Percentiles rank a stretch among this genome's conserved stretches.
phyloP scores from a whole-genome alignment of 2,888 invertebrate species.

The Acanthosoma haemorrhoidale region DNA sequence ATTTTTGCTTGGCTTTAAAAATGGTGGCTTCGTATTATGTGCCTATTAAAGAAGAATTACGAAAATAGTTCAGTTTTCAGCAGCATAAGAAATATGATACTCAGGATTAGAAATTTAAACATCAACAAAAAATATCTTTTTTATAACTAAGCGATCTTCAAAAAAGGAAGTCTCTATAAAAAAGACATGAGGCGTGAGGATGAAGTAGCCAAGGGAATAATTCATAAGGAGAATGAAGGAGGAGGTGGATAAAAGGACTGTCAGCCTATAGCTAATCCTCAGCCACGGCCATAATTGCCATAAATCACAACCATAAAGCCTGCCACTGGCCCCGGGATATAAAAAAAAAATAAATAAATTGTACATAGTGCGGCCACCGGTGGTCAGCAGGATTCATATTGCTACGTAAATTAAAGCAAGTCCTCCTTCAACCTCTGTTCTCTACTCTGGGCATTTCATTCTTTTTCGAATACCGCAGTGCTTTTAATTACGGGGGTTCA shows the following conservation, averaged over 20 bases:
- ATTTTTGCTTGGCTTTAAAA: too few species aligned
- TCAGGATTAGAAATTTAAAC: too few species aligned
- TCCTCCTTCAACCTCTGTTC: neutral
- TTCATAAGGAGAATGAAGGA: neutral
- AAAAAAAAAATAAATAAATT: conserved; percentile 3
- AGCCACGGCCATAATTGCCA: conserved; percentile 1
- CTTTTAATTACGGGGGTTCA: neutral
- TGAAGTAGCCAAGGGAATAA: neutral
- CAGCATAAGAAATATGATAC: too few species aligned
- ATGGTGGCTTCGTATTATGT: too few species aligned
- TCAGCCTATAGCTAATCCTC: neutral
- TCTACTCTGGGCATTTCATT: neutral
- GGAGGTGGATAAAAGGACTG: neutral
- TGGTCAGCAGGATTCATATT: neutral
- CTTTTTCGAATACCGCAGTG: neutral
- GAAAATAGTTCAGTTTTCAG: too few species aligned
- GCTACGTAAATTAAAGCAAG: neutral
- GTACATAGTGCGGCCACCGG: neutral
- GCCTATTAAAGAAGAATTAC: too few species aligned
- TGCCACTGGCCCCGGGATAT: neutral
- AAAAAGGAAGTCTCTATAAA: too few species aligned
- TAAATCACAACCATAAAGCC: neutral
- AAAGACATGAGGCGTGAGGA: too few species aligned
- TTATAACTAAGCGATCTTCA: too few species aligned
- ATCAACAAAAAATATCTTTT: too few species aligned